Percentiles rank a stretch among this genome's conserved stretches.
Evolutionary conservation across 2,888 invertebrate genomes (phyloP).

Genomic region (Pterostichus madidus): DNA sequence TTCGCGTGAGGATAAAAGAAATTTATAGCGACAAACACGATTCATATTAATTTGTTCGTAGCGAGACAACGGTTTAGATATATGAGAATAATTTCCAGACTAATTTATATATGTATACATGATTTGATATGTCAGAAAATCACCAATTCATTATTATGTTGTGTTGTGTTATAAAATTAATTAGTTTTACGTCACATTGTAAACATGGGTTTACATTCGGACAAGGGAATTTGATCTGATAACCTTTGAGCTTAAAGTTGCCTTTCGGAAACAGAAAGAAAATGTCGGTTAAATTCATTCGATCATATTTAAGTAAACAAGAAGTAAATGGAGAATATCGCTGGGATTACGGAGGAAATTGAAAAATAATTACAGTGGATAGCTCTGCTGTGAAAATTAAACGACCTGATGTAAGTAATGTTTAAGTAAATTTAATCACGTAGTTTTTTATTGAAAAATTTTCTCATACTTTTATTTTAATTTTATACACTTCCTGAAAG

Average conservation of each 20-base stretch:
- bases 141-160: background rate
- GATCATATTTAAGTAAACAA: conserved; percentile 29
- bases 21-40: conserved; percentile 38
- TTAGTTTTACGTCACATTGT: background rate
- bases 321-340: conserved; percentile 1
- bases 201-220: background rate
- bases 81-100: conserved; percentile 20
- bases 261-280: conserved; percentile 1
- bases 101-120: conserved; percentile 20
- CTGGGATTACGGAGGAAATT: conserved; percentile 17
- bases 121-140: conserved; percentile 19
- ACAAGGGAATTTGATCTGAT: conserved; percentile 2
- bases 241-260: background rate
- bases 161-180: conserved; percentile 18
- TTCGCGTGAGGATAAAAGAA: conserved; percentile 31
- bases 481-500: too few relatives aligned
- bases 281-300: conserved; percentile 21
- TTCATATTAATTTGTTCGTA: conserved; percentile 38
- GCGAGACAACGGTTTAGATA: background rate
- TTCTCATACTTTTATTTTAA: too few relatives aligned
- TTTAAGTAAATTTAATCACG: conserved; percentile 17
- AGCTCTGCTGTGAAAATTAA: conserved; percentile 25
- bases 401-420: conserved; percentile 1
- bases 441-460: background rate
- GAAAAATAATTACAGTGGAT: conserved; percentile 27